A percentile compares a stretch with the other conserved stretches of the same genome.
Evolutionary conservation across 2,113 vertebrate species (phyloP).

Genomic region (Phasianus colchicus): DNA sequence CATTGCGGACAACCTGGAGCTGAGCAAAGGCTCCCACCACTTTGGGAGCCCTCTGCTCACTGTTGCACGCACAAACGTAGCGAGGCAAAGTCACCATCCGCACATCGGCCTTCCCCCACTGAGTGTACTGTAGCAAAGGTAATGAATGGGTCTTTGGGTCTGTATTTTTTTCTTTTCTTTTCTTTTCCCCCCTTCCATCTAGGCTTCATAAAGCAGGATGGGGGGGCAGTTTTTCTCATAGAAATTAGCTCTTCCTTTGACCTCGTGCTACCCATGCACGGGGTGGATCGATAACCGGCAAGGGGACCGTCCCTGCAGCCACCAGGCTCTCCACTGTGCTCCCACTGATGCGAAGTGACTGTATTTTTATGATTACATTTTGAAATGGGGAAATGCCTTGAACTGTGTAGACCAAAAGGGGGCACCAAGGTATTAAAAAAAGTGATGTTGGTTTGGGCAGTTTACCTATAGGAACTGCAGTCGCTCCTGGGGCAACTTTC

Average conservation of each 20-base stretch:
- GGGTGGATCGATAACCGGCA: constrained; percentile 54
- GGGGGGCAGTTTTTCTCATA: constrained; percentile 40
- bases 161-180: background rate
- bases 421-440: constrained; percentile 80
- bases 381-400: constrained; percentile 66
- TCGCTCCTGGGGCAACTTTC: background rate
- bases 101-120: constrained; percentile 70
- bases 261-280: constrained; percentile 24
- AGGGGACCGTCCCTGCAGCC: constrained; percentile 34
- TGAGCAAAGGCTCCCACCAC: background rate
- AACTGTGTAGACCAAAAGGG: constrained; percentile 80
- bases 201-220: constrained; percentile 24
- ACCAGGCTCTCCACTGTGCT: constrained; percentile 50
- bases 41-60: constrained; percentile 41
- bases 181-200: background rate
- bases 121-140: constrained; percentile 80
- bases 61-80: constrained; percentile 68
- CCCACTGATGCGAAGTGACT: constrained; percentile 72
- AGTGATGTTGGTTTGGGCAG: constrained; percentile 15
- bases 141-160: constrained; percentile 65
- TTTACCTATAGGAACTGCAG: constrained; percentile 1
- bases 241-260: constrained; percentile 49
- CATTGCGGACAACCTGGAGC: constrained; percentile 12
- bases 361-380: constrained; percentile 65
- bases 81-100: constrained; percentile 67